A percentile compares a stretch with the other conserved stretches of the same genome.
These are phyloP conservation scores for Triplophysa bombifrons DNA, from an alignment of 2,797 vertebrate species.

Conservation along the genomic window DNA sequence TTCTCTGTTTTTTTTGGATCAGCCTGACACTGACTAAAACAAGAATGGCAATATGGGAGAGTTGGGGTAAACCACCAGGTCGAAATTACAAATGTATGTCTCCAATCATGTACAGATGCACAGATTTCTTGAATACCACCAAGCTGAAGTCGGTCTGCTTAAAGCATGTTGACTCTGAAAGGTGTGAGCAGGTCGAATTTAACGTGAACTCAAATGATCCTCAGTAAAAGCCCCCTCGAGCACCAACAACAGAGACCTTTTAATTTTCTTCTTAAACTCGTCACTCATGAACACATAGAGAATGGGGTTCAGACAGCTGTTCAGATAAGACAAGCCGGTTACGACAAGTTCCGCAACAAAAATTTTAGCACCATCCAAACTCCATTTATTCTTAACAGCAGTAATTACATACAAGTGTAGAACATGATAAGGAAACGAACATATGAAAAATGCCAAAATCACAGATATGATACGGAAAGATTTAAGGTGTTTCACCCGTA, in stretches of 20 bases:
- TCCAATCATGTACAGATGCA: not conserved
- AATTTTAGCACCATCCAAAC: rapidly evolving
- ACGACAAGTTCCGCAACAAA: conserved; percentile 8
- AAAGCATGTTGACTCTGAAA: conserved; percentile 44
- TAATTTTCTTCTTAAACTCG: conserved; percentile 73
- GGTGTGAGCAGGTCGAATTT: conserved; percentile 53
- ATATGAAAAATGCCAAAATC: conserved; percentile 52
- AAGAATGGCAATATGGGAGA: not conserved
- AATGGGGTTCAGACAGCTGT: no score
- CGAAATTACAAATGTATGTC: not conserved
- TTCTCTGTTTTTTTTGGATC: not conserved
- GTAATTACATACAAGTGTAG: conserved; percentile 42
- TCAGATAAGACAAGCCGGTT: conserved; percentile 42
- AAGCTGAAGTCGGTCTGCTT: not conserved
- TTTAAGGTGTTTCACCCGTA: conserved; percentile 50
- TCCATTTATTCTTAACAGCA: rapidly evolving
- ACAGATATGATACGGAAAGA: conserved; percentile 64
- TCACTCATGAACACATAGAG: no score
- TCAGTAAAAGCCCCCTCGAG: conserved; percentile 70
- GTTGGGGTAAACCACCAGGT: not conserved
- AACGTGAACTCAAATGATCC: conserved; percentile 41
- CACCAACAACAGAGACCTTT: conserved; percentile 70
- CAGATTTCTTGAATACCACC: conserved; percentile 8
- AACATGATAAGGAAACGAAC: conserved; percentile 70
- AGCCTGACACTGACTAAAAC: not conserved